Conservation (phyloP, 2,888 invertebrate genomes). For the Tortricodes alternella region DNA sequence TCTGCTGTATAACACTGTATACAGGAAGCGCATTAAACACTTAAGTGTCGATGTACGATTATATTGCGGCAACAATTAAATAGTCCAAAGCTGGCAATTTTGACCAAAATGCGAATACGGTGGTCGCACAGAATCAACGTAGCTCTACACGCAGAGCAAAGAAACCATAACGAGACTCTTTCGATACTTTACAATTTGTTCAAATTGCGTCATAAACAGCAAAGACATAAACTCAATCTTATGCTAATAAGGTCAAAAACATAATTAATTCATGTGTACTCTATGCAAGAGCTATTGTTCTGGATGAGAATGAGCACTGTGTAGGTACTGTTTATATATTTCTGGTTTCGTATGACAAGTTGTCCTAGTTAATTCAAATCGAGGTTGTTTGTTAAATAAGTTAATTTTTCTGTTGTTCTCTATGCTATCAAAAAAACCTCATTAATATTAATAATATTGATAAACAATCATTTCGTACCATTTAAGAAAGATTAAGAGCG, state of each 20-base stretch:
- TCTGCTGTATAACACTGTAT: conserved; percentile 25
- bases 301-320: neutral
- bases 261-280: neutral
- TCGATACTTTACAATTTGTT: conserved; percentile 34
- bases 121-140: neutral
- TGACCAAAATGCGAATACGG: neutral
- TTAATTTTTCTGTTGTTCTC: neutral
- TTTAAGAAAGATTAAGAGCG: too few relatives aligned
- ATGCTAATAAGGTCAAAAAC: conserved; percentile 17
- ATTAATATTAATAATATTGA: neutral
- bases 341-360: conserved; percentile 3
- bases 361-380: conserved; percentile 19
- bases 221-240: neutral
- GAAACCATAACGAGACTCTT: conserved; percentile 21
- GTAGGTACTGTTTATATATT: neutral
- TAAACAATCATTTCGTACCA: neutral
- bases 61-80: neutral
- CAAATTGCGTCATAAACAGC: conserved; percentile 40
- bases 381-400: neutral
- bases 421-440: neutral
- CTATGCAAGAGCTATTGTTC: neutral
- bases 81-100: neutral
- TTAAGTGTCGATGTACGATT: neutral
- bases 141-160: too few relatives aligned
- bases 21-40: conserved; percentile 21